Evolutionary conservation across 2,888 invertebrate genomes (phyloP), one percentile per base, ranked within the genome.

Genomic region (Crioceris asparagi): DNA sequence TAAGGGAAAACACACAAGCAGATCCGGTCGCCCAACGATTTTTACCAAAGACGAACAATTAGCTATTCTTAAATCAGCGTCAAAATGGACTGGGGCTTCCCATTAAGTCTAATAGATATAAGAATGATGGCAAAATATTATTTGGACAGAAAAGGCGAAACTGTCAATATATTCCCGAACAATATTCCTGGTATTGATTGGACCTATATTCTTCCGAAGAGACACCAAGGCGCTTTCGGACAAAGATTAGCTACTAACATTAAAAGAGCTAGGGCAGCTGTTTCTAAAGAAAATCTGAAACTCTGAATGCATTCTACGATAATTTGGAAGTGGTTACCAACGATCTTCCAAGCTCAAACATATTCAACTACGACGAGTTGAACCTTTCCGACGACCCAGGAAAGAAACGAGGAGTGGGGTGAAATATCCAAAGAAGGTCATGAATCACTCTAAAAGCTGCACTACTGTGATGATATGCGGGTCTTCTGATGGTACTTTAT

Each of bases 401-500:
- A 4, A 36, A 47, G 48, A 43, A 54, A 47, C 30, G 43, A 49
- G 15, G 45, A 53, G 29, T 38, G 38, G 35, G 49, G 17, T 31
- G 38, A 38, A 29, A 32, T 40, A 40, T 19, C 36, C 40, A 4
- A 30, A 40, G n/a, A 36, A 32, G 17, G 25, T 40, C 14, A 36
- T 36, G 36, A 40, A 40, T 32, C 33, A 29, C 18, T 36, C 36
- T 8, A 62, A 63, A 49, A 41, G 44, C 15, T 38, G 48, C 19
- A 54, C 46, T 3, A 51, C 52, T 6, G 35, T 60, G 2, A 62
- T 62, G 61, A 49, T 61, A 39, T 47, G 49, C 40, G 57, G 51
- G 15, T 47, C 51, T 32, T 59, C 60, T 15, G 39, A 43, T 38
- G 61, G 60, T 4, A 43, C 40, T 4, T 32, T 32, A 16, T 16